A percentile compares a stretch with the other conserved stretches of the same genome.
phyloP scores from a whole-genome alignment of 2,888 invertebrate species.

The Hyposoter didymator region DNA sequence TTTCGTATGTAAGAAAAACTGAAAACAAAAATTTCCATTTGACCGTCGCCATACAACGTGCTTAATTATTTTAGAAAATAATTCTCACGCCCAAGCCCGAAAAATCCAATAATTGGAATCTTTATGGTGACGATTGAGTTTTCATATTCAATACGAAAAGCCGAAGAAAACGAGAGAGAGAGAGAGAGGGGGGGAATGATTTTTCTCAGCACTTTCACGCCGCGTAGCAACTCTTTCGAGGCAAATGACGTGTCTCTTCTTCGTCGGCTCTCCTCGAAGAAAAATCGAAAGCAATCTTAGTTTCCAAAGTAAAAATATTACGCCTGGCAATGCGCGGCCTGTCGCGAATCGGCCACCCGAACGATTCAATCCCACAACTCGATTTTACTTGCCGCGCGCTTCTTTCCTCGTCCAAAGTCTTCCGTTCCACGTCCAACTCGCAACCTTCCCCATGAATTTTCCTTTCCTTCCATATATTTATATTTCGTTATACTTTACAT shows the following conservation, averaged over 20 bases:
- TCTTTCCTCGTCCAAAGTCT: constrained; percentile 59
- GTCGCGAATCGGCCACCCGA: constrained; percentile 66
- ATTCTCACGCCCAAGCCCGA: neutral
- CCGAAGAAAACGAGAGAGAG: neutral
- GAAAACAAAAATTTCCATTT: no score
- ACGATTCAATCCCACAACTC: constrained; percentile 73
- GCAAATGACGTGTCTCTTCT: constrained; percentile 56
- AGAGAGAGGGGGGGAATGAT: constrained; percentile 27
- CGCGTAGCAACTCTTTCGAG: constrained; percentile 50
- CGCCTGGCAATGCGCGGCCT: constrained; percentile 65
- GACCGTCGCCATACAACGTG: no score
- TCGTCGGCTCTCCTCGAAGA: constrained; percentile 54
- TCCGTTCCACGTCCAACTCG: constrained; percentile 35
- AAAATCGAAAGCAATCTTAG: constrained; percentile 80
- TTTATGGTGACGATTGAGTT: constrained; percentile 43
- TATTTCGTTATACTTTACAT: constrained; percentile 49
- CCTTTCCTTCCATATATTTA: constrained; percentile 47
- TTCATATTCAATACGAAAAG: constrained; percentile 15
- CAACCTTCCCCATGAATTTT: constrained; percentile 38
- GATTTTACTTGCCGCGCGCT: constrained; percentile 70
- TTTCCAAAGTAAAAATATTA: constrained; percentile 74
- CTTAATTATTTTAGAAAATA: neutral
- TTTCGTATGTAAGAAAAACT: no score
- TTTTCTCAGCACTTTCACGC: constrained; percentile 42
- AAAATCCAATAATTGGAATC: constrained; percentile 44